Evolutionary conservation across 2,113 vertebrate species (phyloP).

Genomic region (Sciurus niger): DNA sequence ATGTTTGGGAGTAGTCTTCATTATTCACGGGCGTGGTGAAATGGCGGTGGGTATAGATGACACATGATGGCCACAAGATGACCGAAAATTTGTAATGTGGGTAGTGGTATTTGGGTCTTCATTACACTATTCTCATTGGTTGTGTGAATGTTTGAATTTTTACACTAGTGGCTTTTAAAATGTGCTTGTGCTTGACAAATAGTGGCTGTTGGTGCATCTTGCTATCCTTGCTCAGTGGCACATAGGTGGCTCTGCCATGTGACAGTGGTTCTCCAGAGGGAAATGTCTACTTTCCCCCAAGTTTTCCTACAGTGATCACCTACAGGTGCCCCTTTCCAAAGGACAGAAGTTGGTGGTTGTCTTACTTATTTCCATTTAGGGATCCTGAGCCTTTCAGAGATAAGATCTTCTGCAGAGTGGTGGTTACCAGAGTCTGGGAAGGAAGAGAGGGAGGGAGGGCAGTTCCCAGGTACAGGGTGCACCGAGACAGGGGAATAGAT

Average conservation of each 20-base stretch:
- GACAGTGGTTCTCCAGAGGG: not conserved
- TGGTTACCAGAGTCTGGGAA: not conserved
- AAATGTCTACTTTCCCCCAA: not conserved
- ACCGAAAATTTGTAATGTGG: not conserved
- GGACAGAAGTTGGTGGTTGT: not conserved
- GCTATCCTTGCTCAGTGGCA: not conserved
- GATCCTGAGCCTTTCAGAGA: conserved; percentile 5
- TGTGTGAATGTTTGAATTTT: not conserved
- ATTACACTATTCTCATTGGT: not conserved
- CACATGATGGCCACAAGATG: not conserved
- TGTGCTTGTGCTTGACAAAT: conserved; percentile 8
- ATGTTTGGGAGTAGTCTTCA: not conserved
- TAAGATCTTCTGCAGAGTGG: not conserved
- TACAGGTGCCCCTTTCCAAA: not conserved
- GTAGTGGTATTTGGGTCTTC: not conserved
- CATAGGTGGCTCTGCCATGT: not conserved
- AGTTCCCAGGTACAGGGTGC: not conserved
- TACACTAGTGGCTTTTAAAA: not conserved
- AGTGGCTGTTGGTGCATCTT: not conserved
- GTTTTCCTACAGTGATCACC: not conserved
- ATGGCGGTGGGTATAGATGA: not conserved
- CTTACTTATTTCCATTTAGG: not conserved
- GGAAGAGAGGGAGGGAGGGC: not conserved
- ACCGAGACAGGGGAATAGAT: not conserved
- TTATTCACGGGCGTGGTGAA: not conserved